Evolutionary conservation across 2,888 invertebrate genomes (phyloP), one percentile per base, ranked within the genome.

Genomic region (Chymomyza amoena): DNA sequence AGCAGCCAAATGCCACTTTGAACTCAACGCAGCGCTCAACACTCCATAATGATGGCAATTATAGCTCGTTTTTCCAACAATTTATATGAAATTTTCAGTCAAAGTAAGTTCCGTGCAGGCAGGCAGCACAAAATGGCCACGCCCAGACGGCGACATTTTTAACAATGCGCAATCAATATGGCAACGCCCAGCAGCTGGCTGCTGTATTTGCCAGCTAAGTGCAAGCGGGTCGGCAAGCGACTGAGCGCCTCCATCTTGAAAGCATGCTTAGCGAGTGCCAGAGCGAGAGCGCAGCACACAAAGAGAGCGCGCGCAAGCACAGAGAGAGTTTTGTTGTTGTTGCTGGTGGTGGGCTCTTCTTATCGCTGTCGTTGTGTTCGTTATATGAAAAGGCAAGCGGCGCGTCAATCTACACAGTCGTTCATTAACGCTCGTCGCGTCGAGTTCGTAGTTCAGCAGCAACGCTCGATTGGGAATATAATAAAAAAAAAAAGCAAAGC

Each of bases 1-100:
- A 54, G 15, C 10, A 54, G 0, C 16, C 54, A 54, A 52, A 25
- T n/a, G 32, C 25, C 56, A 64, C 64, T 64, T 54, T 77, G 77
- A 76, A 77, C 80, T 87, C 72, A 69, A 67, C 57, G 56, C 68
- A 73, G 72, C 81, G 76, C 88, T 86, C 88, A 87, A 89, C 89
- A 90, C 89, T 89, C 90, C 90, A 89, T 90, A 90, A 90, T 90
- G 90, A 90, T 88, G 81, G 89, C 89, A 90, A 90, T 90, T 90
- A 90, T 90, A 85, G 89, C 88, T 90, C 90, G 90, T 90, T 90
- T 90, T 90, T 84, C 89, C 89, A 88, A 88, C 90, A 89, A 90
- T 90, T 90, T 89, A 83, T 81, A 80, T 81, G 84, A 84, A 83
- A 83, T 86, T 89, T 87, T 76, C 73, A 67, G 50, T 18, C 60